A percentile compares a stretch with the other conserved stretches of the same genome.
Conservation (phyloP, 2,888 invertebrate species). For the Nineta flava region DNA sequence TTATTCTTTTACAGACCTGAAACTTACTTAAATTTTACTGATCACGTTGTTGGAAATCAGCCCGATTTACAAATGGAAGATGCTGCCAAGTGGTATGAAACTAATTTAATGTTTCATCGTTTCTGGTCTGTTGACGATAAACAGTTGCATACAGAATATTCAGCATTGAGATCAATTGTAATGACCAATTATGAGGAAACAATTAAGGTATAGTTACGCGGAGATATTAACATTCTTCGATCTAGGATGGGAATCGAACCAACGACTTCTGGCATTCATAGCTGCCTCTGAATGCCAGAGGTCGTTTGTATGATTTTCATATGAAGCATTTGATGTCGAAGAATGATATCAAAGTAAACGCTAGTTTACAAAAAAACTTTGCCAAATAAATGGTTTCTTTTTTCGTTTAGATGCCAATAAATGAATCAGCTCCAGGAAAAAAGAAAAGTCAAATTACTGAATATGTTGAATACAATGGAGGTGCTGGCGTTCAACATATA, state of each 20-base stretch:
- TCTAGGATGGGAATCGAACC: no score
- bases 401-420: constrained; percentile 67
- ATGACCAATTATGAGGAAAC: constrained; percentile 97
- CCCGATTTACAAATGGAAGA: constrained; percentile 82
- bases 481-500: constrained; percentile 95
- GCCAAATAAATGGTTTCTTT: no score
- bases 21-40: constrained; percentile 71
- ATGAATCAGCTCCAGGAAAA: constrained; percentile 90
- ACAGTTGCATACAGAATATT: constrained; percentile 91
- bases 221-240: not conserved
- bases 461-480: constrained; percentile 96
- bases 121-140: constrained; percentile 98
- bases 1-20: constrained; percentile 36
- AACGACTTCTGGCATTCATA: no score
- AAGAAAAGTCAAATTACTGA: constrained; percentile 97
- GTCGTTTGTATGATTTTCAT: no score
- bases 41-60: constrained; percentile 96
- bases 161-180: constrained; percentile 90
- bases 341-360: not conserved
- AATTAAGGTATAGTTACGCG: constrained; percentile 49
- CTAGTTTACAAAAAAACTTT: not conserved
- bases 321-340: no score
- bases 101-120: constrained; percentile 54
- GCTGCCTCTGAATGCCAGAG: no score
- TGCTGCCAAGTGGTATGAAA: constrained; percentile 77